Evolutionary conservation across 2,797 vertebrate genomes (phyloP), one percentile per base, ranked within the genome.

Genomic region (Oophaga sylvatica): DNA sequence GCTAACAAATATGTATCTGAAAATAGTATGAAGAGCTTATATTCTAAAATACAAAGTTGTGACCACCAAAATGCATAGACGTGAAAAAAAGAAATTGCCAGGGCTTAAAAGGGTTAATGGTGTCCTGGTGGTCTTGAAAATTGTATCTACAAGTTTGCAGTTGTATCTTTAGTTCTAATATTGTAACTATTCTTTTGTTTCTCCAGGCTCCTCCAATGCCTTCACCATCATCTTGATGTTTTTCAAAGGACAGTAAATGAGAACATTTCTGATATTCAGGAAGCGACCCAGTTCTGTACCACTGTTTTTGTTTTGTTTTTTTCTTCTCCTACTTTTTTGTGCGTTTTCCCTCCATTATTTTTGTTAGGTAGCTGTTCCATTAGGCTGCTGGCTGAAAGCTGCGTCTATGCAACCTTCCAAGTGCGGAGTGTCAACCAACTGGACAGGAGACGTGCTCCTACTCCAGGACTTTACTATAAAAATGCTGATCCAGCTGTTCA

Each of bases 401-500:
- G 96, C 96, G 96, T 99, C 98, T 99, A 99, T 99, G 98, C 98
- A 99, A 99, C 96, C 96, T 97, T 96, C 96, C 95, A 96, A 95
- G 95, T 96, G 95, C 92, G 94, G 95, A 95, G 95, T 94, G 95
- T 94, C 95, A 93, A 95, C 96, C 94, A 95, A 88, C 95, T 96
- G 96, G 96, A 96, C 93, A 91, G 95, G 94, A 95, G 96, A 95
- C 94, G 95, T 93, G 92, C 92, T 94, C 96, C 95, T 94, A 93
- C 94, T 94, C 91, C 94, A 95, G 95, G 92, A 94, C 96, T 95
- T 96, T 94, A 96, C 95, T 95, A 95, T 93, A 92, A 92, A 93
- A 94, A 94, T 94, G 93, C 95, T 97, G 95, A 96, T 95, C 94
- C 95, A 97, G 96, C 96, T 97, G 92, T 96, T 95, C 95, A 96